Base-by-base conservation (phyloP, 2,888 invertebrate species). In the Brenthis ino region DNA sequence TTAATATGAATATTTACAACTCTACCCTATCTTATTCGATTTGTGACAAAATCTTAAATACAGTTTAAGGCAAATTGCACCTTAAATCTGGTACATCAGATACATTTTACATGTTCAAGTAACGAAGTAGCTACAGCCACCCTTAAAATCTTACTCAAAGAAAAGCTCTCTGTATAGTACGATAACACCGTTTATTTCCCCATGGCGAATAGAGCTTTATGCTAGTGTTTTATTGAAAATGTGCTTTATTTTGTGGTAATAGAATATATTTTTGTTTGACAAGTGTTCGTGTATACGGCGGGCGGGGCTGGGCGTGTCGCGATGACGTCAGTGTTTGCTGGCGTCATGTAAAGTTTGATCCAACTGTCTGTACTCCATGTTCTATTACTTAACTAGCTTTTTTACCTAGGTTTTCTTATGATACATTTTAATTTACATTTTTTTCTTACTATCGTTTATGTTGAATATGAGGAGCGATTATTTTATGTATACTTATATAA, bases 301-400 rank as follows among this genome's bases (percentile, higher is more conserved):
- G 90, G 88, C 89, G 88, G 85, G 84, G 79, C 84, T 84, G 88
- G 89, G 91, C 89, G 89, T 85, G 87, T 86, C 87, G 56, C 76
- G 74, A 77, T 84, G 85, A 84, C 83, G 84, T 83, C 85, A 85
- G 61, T 68, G 76, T 74, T 74, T 76, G 73, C 75, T 71, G 70
- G 73, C 74, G 72, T 68, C 75, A 65, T 57, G 64, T 55, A 63
- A 14, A 54, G 50, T 50, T 58, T 28, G 64, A 64, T 65, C 50
- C 14, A 37, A 58, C 33, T 50, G 33, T 51, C 60, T 58, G 65
- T 50, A 58, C 53, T 57, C 16, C 20, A 67, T 55, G 58, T 65
- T 65, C 57, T 20, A 60, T 48, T 48, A 28, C 24, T 37, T 33
- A 37, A 63, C 61, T 63, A 37, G 61, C 61, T 24, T n/a, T 28